Conservation (phyloP, 2,113 vertebrate genomes). For the Aphelocoma coerulescens region DNA sequence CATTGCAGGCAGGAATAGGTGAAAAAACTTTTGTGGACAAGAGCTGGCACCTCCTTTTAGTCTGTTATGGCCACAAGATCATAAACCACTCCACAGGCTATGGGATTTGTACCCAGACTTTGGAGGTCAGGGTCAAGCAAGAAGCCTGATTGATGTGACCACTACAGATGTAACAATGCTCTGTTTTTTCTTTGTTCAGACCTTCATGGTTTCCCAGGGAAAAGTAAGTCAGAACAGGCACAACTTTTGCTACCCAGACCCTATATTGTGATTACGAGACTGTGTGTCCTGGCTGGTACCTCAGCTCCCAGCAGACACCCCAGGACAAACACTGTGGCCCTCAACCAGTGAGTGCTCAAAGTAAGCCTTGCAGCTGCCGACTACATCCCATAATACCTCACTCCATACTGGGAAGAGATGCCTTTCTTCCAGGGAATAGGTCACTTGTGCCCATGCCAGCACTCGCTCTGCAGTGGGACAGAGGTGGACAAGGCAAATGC, state of each 20-base stretch:
- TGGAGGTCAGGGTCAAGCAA: neutral
- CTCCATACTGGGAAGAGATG: neutral
- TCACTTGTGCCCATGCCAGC: neutral
- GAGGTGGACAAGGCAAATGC: neutral
- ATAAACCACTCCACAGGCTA: neutral
- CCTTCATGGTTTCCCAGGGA: neutral
- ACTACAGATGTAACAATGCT: fast-evolving
- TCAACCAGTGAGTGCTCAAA: neutral
- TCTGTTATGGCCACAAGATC: neutral
- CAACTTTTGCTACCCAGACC: fast-evolving
- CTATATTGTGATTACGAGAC: fast-evolving
- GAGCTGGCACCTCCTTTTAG: neutral
- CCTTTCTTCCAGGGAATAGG: neutral
- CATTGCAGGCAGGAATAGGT: fast-evolving
- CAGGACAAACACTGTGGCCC: fast-evolving
- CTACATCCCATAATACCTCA: neutral
- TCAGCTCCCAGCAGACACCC: neutral
- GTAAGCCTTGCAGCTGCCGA: fast-evolving
- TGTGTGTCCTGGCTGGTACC: neutral
- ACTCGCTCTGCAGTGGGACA: neutral
- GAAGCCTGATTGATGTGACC: neutral
- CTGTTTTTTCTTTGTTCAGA: neutral
- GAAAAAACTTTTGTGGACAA: neutral
- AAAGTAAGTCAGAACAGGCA: neutral
- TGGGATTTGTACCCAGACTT: neutral